Evolutionary conservation across 2,888 invertebrate species (phyloP).

Genomic region (Platycheirus rosarum): DNA sequence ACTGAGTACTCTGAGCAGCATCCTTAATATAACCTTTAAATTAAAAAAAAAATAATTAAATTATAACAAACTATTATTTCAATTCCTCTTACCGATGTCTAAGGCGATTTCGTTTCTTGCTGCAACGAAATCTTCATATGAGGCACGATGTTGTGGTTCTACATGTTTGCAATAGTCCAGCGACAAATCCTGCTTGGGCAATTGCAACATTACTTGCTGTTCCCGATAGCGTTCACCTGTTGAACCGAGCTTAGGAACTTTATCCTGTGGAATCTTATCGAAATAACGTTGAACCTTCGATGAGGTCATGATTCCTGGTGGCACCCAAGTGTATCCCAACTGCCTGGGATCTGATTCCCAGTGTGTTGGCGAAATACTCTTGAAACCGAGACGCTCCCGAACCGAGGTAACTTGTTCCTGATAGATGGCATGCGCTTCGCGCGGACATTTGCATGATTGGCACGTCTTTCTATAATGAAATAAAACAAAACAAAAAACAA

Average conservation of each 20-base stretch:
- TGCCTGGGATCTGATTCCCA: conserved; percentile 85
- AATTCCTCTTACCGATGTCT: conserved; percentile 89
- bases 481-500: conserved; percentile 31
- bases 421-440: conserved; percentile 94
- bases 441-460: conserved; percentile 94
- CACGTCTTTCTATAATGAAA: conserved; percentile 91
- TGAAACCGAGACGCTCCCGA: conserved; percentile 88
- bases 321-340: conserved; percentile 89
- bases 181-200: conserved; percentile 97
- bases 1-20: conserved; percentile 86
- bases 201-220: conserved; percentile 92
- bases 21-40: conserved; percentile 86
- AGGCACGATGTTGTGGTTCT: conserved; percentile 88
- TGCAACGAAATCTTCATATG: conserved; percentile 96
- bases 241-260: conserved; percentile 89
- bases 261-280: conserved; percentile 91
- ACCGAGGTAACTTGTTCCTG: conserved; percentile 93
- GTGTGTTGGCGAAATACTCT: conserved; percentile 83
- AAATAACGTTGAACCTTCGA: conserved; percentile 91
- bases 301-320: conserved; percentile 81
- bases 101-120: conserved; percentile 97
- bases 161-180: conserved; percentile 94
- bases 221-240: conserved; percentile 91
- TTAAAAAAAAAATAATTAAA: background rate
- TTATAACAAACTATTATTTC: background rate